These are phyloP conservation scores for Notospermus geniculatus DNA, from an alignment of 1,140 invertebrate species.

Conservation along the genomic window DNA sequence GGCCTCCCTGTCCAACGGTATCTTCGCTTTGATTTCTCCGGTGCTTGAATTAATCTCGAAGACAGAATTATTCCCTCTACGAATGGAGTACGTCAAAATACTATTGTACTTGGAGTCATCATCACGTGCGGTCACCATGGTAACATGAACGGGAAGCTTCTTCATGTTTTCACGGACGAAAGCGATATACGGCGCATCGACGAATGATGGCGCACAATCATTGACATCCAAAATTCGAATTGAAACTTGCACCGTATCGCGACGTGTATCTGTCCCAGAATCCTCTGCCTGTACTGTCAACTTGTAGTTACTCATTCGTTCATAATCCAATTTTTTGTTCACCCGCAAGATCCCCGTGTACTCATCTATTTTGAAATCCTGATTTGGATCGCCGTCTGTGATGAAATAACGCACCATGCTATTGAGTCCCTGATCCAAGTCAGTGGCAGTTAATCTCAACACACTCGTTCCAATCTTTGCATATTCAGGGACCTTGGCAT, in stretches of 20 bases:
- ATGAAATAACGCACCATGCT: constrained; percentile 60
- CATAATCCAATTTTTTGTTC: constrained; percentile 62
- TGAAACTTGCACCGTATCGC: constrained; percentile 68
- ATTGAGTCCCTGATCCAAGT: constrained; percentile 85
- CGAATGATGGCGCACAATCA: constrained; percentile 88
- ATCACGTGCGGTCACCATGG: constrained; percentile 35
- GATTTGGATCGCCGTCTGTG: constrained; percentile 48
- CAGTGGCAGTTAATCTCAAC: constrained; percentile 80
- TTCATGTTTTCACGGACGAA: constrained; percentile 45
- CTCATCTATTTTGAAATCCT: constrained; percentile 53
- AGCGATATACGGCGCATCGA: constrained; percentile 45
- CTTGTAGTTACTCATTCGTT: constrained; percentile 78
- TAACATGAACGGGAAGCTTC: constrained; percentile 37
- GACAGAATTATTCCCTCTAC: constrained; percentile 26
- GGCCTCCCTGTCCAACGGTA: constrained; percentile 78
- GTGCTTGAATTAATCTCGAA: constrained; percentile 63
- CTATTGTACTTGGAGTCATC: constrained; percentile 39
- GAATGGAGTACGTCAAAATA: constrained; percentile 38
- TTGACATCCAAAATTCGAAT: constrained; percentile 84
- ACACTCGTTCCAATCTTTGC: constrained; percentile 88
- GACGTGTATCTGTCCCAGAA: constrained; percentile 66
- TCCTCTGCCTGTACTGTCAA: constrained; percentile 85
- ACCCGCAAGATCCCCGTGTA: constrained; percentile 48
- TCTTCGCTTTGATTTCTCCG: constrained; percentile 72
- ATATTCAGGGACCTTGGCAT: constrained; percentile 84